These are phyloP conservation scores for Trachymyrmex septentrionalis DNA, from an alignment of 1,140 invertebrate species.

Conservation along the genomic window DNA sequence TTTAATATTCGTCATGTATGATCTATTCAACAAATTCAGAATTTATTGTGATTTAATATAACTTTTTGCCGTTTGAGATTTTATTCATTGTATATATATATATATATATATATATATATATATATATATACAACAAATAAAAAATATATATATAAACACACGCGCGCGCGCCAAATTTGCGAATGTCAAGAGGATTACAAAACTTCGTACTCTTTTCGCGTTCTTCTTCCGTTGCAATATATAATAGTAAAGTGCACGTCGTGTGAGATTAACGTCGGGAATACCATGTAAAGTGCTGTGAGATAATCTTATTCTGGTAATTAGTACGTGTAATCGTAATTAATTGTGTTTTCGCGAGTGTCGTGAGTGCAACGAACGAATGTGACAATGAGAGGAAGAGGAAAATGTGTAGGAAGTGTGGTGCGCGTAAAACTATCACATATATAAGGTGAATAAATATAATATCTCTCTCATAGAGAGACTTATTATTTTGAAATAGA, in stretches of 20 bases:
- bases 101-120: too few species aligned
- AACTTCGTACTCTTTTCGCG: slow-evolving; percentile 11
- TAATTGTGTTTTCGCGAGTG: not conserved
- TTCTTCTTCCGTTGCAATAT: not conserved
- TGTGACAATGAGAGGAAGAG: slow-evolving; percentile 3
- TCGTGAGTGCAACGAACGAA: not conserved
- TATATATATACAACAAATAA: too few species aligned
- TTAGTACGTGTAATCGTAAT: slow-evolving; percentile 22
- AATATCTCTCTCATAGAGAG: not conserved
- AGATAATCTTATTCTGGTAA: slow-evolving; percentile 22
- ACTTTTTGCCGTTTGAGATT: not conserved
- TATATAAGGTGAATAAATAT: not conserved
- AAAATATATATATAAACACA: too few species aligned
- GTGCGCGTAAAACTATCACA: not conserved
- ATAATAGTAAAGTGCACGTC: not conserved
- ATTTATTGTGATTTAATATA: not conserved
- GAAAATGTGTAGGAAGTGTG: not conserved
- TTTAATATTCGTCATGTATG: not conserved
- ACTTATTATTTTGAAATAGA: not conserved
- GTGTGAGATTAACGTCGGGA: slow-evolving; percentile 1
- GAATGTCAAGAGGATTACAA: slow-evolving; percentile 13
- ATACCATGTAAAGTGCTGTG: slow-evolving; percentile 1
- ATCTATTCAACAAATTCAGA: not conserved
- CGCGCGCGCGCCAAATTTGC: not conserved
- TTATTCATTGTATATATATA: not conserved